These are phyloP conservation scores for Bos indicus DNA, from an alignment of 2,113 vertebrate genomes.

Conservation along the genomic window DNA sequence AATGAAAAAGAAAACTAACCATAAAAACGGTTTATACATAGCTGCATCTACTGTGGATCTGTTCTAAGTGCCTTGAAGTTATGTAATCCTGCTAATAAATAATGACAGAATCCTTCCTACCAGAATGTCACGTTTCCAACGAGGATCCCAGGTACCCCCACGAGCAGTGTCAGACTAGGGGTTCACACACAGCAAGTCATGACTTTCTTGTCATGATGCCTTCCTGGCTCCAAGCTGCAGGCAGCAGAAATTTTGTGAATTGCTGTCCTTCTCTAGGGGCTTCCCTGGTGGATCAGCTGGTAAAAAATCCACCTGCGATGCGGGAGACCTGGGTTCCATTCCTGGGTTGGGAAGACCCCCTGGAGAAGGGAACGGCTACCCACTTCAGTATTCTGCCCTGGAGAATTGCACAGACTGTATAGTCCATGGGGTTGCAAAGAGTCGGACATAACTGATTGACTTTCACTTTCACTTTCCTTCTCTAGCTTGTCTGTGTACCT, in stretches of 20 bases:
- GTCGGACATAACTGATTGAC: background rate
- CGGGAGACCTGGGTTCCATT: background rate
- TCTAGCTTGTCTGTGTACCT: accelerated
- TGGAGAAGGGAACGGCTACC: background rate
- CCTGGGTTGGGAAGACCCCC: background rate
- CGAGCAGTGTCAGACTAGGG: accelerated
- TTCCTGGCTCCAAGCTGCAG: accelerated
- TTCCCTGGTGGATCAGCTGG: background rate
- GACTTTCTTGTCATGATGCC: accelerated
- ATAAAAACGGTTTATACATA: accelerated
- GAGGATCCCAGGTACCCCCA: accelerated
- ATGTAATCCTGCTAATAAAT: background rate
- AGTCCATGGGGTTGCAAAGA: too few relatives aligned
- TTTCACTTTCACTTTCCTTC: background rate
- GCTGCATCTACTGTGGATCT: too few relatives aligned
- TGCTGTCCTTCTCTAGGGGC: background rate
- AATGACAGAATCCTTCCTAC: background rate
- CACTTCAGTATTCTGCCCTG: too few relatives aligned
- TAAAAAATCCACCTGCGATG: background rate
- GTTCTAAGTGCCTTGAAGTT: background rate
- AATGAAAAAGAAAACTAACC: background rate
- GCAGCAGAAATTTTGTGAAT: accelerated
- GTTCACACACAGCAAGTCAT: too few relatives aligned
- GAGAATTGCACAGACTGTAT: too few relatives aligned
- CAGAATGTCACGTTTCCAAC: background rate